Evolutionary conservation across 2,113 vertebrate genomes (phyloP).

Genomic region (Terrapene triunguis): DNA sequence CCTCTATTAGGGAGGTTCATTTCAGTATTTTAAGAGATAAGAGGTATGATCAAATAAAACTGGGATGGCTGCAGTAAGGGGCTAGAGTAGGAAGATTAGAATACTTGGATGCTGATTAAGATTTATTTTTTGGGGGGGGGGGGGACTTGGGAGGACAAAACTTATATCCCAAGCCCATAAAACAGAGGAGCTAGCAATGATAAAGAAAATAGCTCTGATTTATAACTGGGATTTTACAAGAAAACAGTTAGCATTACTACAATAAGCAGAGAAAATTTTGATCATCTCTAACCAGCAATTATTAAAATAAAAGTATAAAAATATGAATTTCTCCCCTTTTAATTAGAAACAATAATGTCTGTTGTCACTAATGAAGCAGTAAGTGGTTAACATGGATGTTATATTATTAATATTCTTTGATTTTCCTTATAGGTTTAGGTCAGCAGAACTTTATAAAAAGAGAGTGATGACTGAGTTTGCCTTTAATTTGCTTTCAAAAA

Average conservation of each 20-base stretch:
- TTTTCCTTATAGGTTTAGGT: too few species aligned
- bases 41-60: background rate
- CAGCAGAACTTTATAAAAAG: slow-evolving; percentile 47
- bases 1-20: background rate
- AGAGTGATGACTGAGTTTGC: slow-evolving; percentile 41
- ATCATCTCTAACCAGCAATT: background rate
- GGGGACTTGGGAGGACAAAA: background rate
- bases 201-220: background rate
- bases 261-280: background rate
- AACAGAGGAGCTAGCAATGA: background rate
- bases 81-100: background rate
- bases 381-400: background rate
- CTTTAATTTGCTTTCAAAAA: slow-evolving; percentile 69
- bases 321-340: background rate
- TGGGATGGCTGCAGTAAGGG: background rate
- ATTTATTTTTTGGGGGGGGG: background rate
- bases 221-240: background rate
- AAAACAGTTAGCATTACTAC: background rate
- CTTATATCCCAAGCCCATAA: rapidly evolving
- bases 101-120: background rate
- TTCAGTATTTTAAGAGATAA: background rate
- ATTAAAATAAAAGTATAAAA: background rate
- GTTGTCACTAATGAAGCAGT: background rate
- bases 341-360: background rate
- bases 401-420: slow-evolving; percentile 42